phyloP scores from a whole-genome alignment of 2,797 vertebrate species.

The Tokudaia tokunoshimensis region DNA sequence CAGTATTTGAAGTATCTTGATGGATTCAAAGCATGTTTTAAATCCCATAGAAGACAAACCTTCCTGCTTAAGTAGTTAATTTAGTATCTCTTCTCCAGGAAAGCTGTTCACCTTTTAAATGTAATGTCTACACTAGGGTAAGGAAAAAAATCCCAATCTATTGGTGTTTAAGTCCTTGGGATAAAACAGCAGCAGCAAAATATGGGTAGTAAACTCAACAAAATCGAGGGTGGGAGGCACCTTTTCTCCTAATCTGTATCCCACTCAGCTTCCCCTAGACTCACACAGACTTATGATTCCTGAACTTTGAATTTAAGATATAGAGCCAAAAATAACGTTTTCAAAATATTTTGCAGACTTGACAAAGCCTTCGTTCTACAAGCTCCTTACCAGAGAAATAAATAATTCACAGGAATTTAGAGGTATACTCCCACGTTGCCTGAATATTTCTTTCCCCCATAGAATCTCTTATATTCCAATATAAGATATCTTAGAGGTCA shows the following conservation, averaged over 20 bases:
- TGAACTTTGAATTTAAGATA: not conserved
- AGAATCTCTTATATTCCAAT: not conserved
- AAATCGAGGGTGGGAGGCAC: not conserved
- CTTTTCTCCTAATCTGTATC: not conserved
- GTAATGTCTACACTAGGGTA: not conserved
- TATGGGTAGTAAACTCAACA: not conserved
- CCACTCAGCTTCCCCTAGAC: not conserved
- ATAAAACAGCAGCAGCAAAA: not conserved
- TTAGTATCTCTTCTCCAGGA: not conserved
- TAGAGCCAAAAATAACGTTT: not conserved
- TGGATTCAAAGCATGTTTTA: constrained; percentile 15
- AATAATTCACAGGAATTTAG: not conserved
- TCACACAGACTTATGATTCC: rapidly evolving
- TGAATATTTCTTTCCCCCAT: not conserved
- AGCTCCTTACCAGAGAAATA: not conserved
- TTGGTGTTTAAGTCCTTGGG: not conserved
- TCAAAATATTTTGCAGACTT: not conserved
- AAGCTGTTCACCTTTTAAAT: not conserved
- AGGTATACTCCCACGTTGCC: not conserved
- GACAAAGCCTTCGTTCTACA: not conserved
- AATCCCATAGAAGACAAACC: not conserved
- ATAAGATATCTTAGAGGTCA: not conserved
- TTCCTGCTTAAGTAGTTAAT: not conserved
- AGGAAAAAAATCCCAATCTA: not conserved
- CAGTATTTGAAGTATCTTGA: constrained; percentile 14